Evolutionary conservation across 2,888 invertebrate species (phyloP), one percentile per base, ranked within the genome.

Genomic region (Tiliacea citrago): DNA sequence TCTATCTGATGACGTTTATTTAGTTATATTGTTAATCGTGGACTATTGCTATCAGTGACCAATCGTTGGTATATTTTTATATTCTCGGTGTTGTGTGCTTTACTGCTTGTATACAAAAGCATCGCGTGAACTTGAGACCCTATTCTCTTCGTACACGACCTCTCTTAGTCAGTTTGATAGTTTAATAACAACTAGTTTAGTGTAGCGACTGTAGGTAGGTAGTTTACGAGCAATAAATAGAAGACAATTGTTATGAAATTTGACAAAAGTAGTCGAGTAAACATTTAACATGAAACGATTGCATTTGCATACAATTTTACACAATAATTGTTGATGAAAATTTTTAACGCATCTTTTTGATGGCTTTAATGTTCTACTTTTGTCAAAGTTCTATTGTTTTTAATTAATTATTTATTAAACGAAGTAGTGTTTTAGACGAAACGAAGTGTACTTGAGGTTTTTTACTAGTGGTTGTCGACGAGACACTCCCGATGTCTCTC

Each of bases 151-250:
- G 68, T 78, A 77, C 80, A 75, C 84, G 82, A 83, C 77, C 84
- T 87, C 83, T 88, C 86, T 84, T 91, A 90, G 88, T 84, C 77
- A 85, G 85, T 87, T 91, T 77, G 75, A 86, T 89, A 86, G 86
- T 84, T 77, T 89, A 89, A 75, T 83, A 86, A 83, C 88, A 87
- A 87, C 84, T 92, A 93, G 91, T 84, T 81, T 88, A 88, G 85
- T 81, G 88, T 92, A 92, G 91, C 78, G 87, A 76, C 86, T 88
- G 88, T 95, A 95, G 94, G 87, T 94, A 95, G 93, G 88, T 94
- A 95, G 93, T 91, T 91, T 91, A 92, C 87, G 93, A 96, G 96
- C 96, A 96, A 96, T 96, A 95, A 95, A 92, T 94, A 94, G 92
- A 92, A 87, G 84, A 91, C 86, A 90, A 93, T 92, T 92, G 90